Base-by-base conservation (phyloP, 1,140 invertebrate species). In the Lamellibrachia luymesi region DNA sequence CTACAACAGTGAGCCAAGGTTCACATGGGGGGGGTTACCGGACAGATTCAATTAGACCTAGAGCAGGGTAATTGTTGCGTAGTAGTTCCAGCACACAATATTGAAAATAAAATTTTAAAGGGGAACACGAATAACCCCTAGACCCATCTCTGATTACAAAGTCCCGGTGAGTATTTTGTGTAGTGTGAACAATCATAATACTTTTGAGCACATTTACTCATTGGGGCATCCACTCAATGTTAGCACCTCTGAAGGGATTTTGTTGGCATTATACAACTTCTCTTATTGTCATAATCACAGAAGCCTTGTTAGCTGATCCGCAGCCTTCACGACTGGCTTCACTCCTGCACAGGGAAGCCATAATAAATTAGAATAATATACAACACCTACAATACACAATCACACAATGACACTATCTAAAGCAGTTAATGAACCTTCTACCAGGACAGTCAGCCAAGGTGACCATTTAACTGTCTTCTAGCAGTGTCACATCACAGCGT, bases 321-420 rank as follows among this genome's bases (percentile, higher is more conserved):
- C 64, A 80, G 25, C 17, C 13, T 22, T 22, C 64, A 22, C 2
- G 64, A 80, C 64, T 80, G 2, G 25, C 64, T 17, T 80, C 64
- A 38, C 38, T 38, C 38, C 38, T 38, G 38, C 38, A 38, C 38
- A 80, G 25, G 64, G 13, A 22, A 22, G 64, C 64, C 13, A 2
- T 80, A 80, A 80, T 80, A 80, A 80, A 22, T 80, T 80, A 80
- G 64, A 80, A 80, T 56, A 56, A 56, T 80, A 80, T 80, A 80
- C 64, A 80, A 80, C 25, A 22, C 25, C 64, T 80, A 80, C 2
- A 80, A 80, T 17, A 80, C 38, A 80, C 64, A 80, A 22, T 80
- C 13, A 80, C 64, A 80, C 64, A 80, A 22, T 80, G 0, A 80
- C 64, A 80, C 64, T 22, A 17, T 17, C 64, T 80, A 80, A 8